phyloP scores from a whole-genome alignment of 1,140 invertebrate species.

The Meteorus sp. region DNA sequence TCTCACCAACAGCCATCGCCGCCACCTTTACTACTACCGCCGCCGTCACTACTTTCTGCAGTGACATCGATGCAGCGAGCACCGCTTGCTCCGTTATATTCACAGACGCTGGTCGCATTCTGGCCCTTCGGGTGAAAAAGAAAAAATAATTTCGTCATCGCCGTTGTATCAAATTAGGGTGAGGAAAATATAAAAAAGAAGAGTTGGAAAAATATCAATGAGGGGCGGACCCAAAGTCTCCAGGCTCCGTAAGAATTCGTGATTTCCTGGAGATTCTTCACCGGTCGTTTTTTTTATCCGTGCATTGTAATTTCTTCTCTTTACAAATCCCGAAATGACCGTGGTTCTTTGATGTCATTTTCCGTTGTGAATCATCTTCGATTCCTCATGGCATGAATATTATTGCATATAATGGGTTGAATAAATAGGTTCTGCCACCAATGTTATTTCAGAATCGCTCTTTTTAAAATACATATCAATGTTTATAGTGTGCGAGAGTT shows the following conservation, averaged over 20 bases:
- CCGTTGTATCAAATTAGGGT: neutral
- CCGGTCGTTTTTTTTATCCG: constrained; percentile 12
- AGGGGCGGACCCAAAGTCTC: constrained; percentile 28
- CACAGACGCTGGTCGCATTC: constrained; percentile 53
- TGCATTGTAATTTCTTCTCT: too few species aligned
- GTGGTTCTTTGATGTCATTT: constrained; percentile 6
- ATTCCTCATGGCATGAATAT: too few species aligned
- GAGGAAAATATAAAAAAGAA: constrained; percentile 2
- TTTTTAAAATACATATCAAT: too few species aligned
- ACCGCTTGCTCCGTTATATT: constrained; percentile 39
- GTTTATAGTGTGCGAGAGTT: neutral
- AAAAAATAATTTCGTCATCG: constrained; percentile 17
- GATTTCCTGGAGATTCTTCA: constrained; percentile 8
- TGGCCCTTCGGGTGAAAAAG: constrained; percentile 53
- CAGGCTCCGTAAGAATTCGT: too few species aligned
- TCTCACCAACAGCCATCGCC: constrained; percentile 44
- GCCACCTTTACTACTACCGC: constrained; percentile 51
- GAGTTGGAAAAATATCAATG: constrained; percentile 5
- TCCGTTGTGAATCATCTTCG: neutral
- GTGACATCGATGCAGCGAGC: constrained; percentile 30
- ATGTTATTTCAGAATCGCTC: too few species aligned
- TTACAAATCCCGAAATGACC: constrained; percentile 5
- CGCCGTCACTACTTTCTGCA: constrained; percentile 45
- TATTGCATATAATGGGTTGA: too few species aligned
- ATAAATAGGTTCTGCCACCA: too few species aligned